Conservation (phyloP, 2,797 vertebrate species). For the Yasuhikotakia modesta region DNA sequence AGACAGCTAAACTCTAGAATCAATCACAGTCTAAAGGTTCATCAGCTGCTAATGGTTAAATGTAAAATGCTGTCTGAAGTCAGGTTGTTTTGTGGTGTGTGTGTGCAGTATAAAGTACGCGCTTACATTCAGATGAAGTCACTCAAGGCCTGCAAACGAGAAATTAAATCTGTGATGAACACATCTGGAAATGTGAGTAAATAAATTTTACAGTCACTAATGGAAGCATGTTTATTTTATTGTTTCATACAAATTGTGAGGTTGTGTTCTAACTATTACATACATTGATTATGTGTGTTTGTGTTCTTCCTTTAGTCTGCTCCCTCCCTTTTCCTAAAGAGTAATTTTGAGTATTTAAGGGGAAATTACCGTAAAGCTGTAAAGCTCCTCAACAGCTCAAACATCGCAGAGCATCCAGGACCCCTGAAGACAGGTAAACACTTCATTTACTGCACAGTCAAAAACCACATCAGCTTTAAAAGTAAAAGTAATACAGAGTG, state of each 20-base stretch:
- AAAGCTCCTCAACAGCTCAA: constrained; percentile 94
- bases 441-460: not conserved
- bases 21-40: not conserved
- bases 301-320: constrained; percentile 81
- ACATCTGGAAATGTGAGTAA: constrained; percentile 95
- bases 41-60: not conserved
- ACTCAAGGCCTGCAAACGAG: constrained; percentile 96
- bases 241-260: not conserved
- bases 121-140: constrained; percentile 99
- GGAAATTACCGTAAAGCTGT: constrained; percentile 98
- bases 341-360: constrained; percentile 97
- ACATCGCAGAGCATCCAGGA: constrained; percentile 95
- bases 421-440: constrained; percentile 93
- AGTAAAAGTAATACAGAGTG: too few species aligned
- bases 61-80: not conserved
- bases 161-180: constrained; percentile 99
- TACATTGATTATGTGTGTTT: not conserved
- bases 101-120: constrained; percentile 91
- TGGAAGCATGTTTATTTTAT: not conserved
- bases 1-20: not conserved
- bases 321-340: constrained; percentile 95
- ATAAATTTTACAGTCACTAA: not conserved
- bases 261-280: not conserved
- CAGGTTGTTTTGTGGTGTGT: constrained; percentile 3
- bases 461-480: not conserved